These are phyloP conservation scores for Smutsia gigantea DNA, from an alignment of 2,797 vertebrate species.

Conservation along the genomic window DNA sequence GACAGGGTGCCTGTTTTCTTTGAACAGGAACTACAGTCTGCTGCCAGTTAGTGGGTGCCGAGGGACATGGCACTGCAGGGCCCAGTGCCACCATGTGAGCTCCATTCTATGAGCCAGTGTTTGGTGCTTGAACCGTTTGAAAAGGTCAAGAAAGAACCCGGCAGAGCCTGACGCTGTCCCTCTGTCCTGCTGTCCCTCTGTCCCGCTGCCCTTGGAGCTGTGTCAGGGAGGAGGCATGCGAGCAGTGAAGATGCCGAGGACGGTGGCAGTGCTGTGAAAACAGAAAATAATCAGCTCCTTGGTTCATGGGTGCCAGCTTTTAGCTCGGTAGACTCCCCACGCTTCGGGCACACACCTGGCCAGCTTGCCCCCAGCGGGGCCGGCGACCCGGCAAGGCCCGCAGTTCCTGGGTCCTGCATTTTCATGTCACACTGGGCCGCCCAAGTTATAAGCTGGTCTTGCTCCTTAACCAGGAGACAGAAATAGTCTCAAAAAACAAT, in stretches of 20 bases:
- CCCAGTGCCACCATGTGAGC: accelerated
- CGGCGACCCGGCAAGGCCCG: accelerated
- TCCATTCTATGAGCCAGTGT: neutral
- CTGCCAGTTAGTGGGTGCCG: neutral
- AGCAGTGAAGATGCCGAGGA: no score
- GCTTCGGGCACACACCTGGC: accelerated
- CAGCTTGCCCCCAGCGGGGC: neutral
- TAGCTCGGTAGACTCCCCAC: neutral
- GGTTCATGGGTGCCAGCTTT: neutral
- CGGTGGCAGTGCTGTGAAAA: neutral
- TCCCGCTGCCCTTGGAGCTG: neutral
- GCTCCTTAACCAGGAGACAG: neutral
- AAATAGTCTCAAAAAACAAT: neutral
- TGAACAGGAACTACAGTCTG: neutral
- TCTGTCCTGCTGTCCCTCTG: neutral
- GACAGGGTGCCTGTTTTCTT: neutral
- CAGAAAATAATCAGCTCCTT: neutral
- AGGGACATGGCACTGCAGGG: neutral
- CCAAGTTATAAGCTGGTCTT: neutral
- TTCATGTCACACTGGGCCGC: neutral
- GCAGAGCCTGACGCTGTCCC: neutral
- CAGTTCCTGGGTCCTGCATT: neutral
- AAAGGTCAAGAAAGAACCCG: neutral
- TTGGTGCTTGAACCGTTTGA: neutral
- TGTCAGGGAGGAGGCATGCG: no score